These are phyloP conservation scores for Tuberolachnus salignus DNA, from an alignment of 2,888 invertebrate genomes.

Conservation along the genomic window DNA sequence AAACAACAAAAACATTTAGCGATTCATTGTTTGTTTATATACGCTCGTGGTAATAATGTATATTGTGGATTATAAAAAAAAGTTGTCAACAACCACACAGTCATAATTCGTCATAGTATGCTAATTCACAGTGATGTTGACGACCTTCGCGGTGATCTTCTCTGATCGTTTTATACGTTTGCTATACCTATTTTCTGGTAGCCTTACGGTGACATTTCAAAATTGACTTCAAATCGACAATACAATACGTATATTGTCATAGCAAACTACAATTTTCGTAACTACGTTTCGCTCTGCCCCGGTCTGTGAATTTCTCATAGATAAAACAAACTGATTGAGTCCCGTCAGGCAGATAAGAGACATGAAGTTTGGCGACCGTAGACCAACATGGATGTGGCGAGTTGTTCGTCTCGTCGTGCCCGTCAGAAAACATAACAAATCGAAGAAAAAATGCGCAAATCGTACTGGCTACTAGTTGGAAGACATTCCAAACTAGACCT, in stretches of 20 bases:
- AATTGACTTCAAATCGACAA: not conserved
- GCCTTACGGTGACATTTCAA: constrained; percentile 19
- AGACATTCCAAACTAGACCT: too few relatives aligned
- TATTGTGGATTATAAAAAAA: not conserved
- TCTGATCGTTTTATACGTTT: not conserved
- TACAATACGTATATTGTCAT: not conserved
- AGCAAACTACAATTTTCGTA: not conserved
- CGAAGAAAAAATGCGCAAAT: too few relatives aligned
- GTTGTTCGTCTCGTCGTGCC: too few relatives aligned
- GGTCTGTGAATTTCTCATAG: too few relatives aligned
- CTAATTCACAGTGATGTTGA: constrained; percentile 18
- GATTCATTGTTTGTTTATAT: not conserved
- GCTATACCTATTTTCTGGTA: not conserved
- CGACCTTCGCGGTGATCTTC: constrained; percentile 34
- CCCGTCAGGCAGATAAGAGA: too few relatives aligned
- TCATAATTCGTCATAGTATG: not conserved
- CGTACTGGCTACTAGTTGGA: too few relatives aligned
- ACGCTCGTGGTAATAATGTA: too few relatives aligned
- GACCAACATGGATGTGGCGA: too few relatives aligned
- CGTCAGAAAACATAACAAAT: too few relatives aligned
- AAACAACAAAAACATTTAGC: constrained; percentile 26
- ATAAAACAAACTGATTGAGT: too few relatives aligned
- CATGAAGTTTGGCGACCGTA: too few relatives aligned
- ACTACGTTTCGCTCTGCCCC: not conserved
- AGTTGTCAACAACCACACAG: constrained; percentile 22